A percentile compares a stretch with the other conserved stretches of the same genome.
These are phyloP conservation scores for Chloropsis hardwickii DNA, from an alignment of 2,113 vertebrate genomes.

Conservation along the genomic window DNA sequence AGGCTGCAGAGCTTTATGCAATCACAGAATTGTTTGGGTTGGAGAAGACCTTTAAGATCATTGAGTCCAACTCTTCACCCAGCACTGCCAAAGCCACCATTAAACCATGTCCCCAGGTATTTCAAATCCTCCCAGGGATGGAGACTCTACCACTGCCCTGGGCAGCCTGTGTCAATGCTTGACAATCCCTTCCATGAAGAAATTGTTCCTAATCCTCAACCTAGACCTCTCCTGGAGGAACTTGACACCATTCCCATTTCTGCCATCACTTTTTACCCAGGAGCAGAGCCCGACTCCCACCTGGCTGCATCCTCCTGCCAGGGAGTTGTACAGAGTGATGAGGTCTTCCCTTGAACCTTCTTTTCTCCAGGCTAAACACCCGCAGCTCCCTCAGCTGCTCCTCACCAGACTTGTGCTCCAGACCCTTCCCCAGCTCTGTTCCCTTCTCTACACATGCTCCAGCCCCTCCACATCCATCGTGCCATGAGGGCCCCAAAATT, in stretches of 20 bases:
- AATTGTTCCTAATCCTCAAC: not conserved
- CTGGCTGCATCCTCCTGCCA: not conserved
- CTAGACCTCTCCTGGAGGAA: not conserved
- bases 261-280: not conserved
- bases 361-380: not conserved
- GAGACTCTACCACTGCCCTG: not conserved
- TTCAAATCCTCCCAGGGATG: not conserved
- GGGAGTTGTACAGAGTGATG: not conserved
- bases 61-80: not conserved
- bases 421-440: not conserved
- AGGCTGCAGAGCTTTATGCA: not conserved
- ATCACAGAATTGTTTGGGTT: not conserved
- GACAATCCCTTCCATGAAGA: not conserved
- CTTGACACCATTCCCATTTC: not conserved
- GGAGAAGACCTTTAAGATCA: not conserved
- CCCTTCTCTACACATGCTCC: not conserved
- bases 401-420: not conserved
- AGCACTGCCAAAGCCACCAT: not conserved
- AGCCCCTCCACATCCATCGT: not conserved
- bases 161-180: no score
- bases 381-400: not conserved
- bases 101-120: not conserved
- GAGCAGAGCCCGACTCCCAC: accelerated
- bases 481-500: not conserved
- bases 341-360: not conserved